Conservation (phyloP, 2,797 vertebrate species). For the Natrix natrix region DNA sequence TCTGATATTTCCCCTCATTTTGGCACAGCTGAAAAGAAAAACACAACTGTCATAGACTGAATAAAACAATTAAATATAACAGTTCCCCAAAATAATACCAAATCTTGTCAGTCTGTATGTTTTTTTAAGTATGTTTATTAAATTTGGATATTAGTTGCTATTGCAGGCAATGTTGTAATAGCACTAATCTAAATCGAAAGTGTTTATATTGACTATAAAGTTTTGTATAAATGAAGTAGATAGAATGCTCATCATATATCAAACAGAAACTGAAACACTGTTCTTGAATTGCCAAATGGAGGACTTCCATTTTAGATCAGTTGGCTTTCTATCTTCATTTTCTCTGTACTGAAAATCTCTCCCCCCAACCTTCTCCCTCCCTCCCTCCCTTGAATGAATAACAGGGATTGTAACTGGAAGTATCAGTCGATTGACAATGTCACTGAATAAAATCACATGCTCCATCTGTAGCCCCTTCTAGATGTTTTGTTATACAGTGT, state of each 20-base stretch:
- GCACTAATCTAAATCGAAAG: slow-evolving; percentile 7
- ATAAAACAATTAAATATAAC: slow-evolving; percentile 50
- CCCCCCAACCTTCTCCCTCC: too few species aligned
- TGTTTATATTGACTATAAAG: slow-evolving; percentile 38
- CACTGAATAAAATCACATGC: neutral
- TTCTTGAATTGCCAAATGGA: slow-evolving; percentile 7
- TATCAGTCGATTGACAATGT: neutral
- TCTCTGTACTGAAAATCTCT: neutral
- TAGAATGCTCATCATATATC: neutral
- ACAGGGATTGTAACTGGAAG: neutral
- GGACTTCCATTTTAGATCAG: neutral
- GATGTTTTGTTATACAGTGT: neutral
- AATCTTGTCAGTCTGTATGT: slow-evolving; percentile 29
- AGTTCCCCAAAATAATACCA: slow-evolving; percentile 28
- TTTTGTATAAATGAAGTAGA: slow-evolving; percentile 13
- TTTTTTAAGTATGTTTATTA: slow-evolving; percentile 7
- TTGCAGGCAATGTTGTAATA: slow-evolving; percentile 32
- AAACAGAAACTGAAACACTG: neutral
- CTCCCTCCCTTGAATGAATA: neutral
- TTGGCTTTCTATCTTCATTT: neutral
- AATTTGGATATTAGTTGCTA: slow-evolving; percentile 7
- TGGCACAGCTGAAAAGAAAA: slow-evolving; percentile 35
- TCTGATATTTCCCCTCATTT: slow-evolving; percentile 2
- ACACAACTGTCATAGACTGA: slow-evolving; percentile 41
- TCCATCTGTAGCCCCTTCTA: neutral